phyloP scores from a whole-genome alignment of 2,113 vertebrate genomes.

The Chaenocephalus aceratus region DNA sequence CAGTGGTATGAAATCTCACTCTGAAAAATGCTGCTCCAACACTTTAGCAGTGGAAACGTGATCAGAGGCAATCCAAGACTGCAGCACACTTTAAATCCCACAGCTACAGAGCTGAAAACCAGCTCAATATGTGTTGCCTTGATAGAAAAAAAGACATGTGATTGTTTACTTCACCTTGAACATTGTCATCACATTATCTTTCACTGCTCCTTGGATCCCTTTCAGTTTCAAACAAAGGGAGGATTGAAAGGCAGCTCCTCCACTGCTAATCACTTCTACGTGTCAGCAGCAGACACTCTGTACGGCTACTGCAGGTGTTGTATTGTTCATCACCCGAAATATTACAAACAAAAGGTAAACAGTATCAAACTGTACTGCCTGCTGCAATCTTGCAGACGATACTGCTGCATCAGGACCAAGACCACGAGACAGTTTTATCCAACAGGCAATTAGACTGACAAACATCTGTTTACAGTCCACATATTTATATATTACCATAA shows the following conservation, averaged over 20 bases:
- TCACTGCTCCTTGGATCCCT: neutral
- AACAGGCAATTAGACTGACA: too few relatives aligned
- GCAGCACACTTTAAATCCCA: constrained; percentile 57
- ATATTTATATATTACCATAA: too few relatives aligned
- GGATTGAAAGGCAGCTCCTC: neutral
- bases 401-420: too few relatives aligned
- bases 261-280: neutral
- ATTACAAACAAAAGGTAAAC: neutral
- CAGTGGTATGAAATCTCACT: constrained; percentile 76
- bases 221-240: constrained; percentile 11
- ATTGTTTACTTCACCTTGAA: constrained; percentile 41
- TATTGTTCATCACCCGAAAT: neutral
- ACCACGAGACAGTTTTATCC: too few relatives aligned
- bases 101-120: constrained; percentile 49
- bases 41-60: constrained; percentile 72
- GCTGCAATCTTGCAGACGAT: too few relatives aligned
- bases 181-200: constrained; percentile 16
- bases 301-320: neutral
- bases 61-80: constrained; percentile 64
- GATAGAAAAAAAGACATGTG: constrained; percentile 4
- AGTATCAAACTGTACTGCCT: too few relatives aligned
- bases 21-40: constrained; percentile 63
- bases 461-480: too few relatives aligned
- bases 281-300: neutral
- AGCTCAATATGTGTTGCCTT: constrained; percentile 27